These are phyloP conservation scores for Engraulis encrasicolus DNA, from an alignment of 2,113 vertebrate genomes.

Conservation along the genomic window DNA sequence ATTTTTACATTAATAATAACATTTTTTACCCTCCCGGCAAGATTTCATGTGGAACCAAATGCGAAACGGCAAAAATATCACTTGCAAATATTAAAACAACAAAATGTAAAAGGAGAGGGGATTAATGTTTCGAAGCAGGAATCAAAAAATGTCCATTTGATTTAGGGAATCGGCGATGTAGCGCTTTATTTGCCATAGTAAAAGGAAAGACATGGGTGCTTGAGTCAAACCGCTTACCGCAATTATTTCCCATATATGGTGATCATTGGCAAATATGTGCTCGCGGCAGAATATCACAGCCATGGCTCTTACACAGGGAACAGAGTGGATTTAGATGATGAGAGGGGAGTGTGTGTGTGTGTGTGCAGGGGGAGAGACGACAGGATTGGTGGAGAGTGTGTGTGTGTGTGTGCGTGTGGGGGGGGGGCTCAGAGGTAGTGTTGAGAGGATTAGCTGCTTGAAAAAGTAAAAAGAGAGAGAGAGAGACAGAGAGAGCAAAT, in stretches of 20 bases:
- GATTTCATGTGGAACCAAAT: background rate
- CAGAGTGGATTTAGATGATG: constrained; percentile 64
- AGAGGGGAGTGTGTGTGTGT: constrained; percentile 54
- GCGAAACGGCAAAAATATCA: background rate
- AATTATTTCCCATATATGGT: constrained; percentile 13
- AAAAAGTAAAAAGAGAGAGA: constrained; percentile 19
- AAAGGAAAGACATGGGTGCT: background rate
- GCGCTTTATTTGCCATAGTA: background rate
- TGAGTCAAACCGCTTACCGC: background rate
- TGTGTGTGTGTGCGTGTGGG: too few species aligned
- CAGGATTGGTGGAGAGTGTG: constrained; percentile 53
- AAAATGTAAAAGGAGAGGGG: background rate
- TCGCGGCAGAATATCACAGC: constrained; percentile 37
- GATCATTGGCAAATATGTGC: constrained; percentile 31
- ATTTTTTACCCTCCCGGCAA: background rate
- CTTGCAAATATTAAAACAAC: background rate
- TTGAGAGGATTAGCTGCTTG: constrained; percentile 48
- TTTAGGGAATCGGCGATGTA: background rate
- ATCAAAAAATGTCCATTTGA: background rate
- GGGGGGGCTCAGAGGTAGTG: constrained; percentile 58
- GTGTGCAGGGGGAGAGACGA: constrained; percentile 54
- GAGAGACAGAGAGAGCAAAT: constrained; percentile 64
- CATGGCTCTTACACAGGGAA: constrained; percentile 37
- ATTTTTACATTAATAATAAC: background rate
- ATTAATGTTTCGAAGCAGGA: background rate